Percentiles rank a stretch among this genome's conserved stretches.
Conservation (phyloP, 1,140 invertebrate species). For the Triops longicaudatus region DNA sequence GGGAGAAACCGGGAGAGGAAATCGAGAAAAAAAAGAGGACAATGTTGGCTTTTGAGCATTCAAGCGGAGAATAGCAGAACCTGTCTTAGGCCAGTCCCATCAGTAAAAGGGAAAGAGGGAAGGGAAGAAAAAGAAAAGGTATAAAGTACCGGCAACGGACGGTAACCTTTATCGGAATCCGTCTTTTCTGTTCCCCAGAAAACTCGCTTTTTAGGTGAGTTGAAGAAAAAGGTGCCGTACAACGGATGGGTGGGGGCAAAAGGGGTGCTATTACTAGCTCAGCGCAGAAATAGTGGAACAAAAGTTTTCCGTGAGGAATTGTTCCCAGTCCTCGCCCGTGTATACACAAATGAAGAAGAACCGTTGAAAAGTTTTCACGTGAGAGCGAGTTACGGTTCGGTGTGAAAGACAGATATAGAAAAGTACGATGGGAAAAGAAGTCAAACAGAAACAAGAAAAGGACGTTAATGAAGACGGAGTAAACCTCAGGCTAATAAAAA, state of each 20-base stretch:
- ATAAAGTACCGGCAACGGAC: not conserved
- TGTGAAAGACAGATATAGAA: not conserved
- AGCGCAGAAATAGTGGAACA: not conserved
- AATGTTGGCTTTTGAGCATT: not conserved
- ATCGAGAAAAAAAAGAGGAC: not conserved
- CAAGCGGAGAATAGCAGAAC: not conserved
- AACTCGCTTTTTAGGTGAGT: slow-evolving; percentile 6
- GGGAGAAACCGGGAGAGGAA: not conserved
- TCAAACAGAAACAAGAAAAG: not conserved
- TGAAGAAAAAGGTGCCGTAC: not conserved
- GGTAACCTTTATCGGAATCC: not conserved
- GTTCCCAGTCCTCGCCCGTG: not conserved
- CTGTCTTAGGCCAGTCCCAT: slow-evolving; percentile 1
- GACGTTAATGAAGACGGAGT: not conserved
- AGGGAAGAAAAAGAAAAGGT: not conserved
- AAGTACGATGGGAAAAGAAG: not conserved
- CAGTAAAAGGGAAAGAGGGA: not conserved
- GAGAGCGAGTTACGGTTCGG: not conserved
- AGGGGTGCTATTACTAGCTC: not conserved
- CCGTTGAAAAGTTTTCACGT: not conserved
- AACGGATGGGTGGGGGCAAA: not conserved
- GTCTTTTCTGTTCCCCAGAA: not conserved
- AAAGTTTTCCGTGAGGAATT: not conserved
- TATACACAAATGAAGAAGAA: not conserved
- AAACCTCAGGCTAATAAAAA: not conserved